Base-by-base conservation (phyloP, 2,797 vertebrate genomes). In the Botia almorhae region DNA sequence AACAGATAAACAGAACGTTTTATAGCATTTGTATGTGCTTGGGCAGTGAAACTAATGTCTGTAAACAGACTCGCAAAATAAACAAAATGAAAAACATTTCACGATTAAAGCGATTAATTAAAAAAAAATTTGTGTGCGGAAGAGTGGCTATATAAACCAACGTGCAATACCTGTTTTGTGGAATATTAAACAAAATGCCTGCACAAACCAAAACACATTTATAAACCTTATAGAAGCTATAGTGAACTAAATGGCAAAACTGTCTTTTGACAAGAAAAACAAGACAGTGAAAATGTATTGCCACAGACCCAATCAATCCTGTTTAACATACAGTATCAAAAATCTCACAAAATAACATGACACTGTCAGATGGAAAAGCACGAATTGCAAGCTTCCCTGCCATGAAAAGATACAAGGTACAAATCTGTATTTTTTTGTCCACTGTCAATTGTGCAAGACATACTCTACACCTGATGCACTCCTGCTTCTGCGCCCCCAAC, bases 101-200 rank as follows among this genome's bases (percentile, higher is more conserved):
- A 12, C 33, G 33, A 33, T 33, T 33, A 60, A 11, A 4, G 12
- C 10, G 56, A 13, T 81, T 61, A 84, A 46, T n/a, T n/a, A n/a
- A n/a, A n/a, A n/a, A n/a, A n/a, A n/a, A n/a, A n/a, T 83, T 80
- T 83, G 88, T 93, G 93, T 93, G 93, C 91, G 92, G 92, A 86
- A 90, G 88, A 87, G 81, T 89, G 89, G 83, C 56, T 81, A 86
- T 77, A 78, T 71, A 68, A 83, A 85, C 83, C 65, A 85, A 85
- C 7, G n/a, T 11, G 17, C 10, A 7, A 76, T 68, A 69, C 53
- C 17, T 64, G 50, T 90, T 79, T 64, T n/a, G 29, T 64, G 58
- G 82, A 90, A 87, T 79, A 89, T 78, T 60, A 23, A 67, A 83
- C 76, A 88, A 86, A 86, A 89, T 64, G 81, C 74, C 88, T 88